Conservation (phyloP, 2,797 vertebrate genomes). For the Myripristis jacobus region DNA sequence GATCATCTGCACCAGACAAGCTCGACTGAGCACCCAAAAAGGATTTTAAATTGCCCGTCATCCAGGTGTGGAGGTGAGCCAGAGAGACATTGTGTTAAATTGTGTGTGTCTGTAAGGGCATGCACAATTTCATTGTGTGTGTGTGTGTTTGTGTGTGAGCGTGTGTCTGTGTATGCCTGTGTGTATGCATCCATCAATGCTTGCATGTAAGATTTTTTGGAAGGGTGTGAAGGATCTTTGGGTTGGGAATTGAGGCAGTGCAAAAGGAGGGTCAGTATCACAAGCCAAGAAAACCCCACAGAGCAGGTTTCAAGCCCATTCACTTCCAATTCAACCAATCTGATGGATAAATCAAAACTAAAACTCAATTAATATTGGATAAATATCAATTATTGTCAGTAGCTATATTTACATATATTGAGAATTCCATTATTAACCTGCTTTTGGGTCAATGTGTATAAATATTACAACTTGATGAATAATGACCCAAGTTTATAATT, state of each 20-base stretch:
- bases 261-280: conserved; percentile 22
- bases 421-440: too few species aligned
- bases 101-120: conserved; percentile 21
- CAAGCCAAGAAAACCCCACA: conserved; percentile 20
- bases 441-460: too few species aligned
- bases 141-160: conserved; percentile 3
- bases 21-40: conserved; percentile 41
- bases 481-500: too few species aligned
- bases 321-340: conserved; percentile 52
- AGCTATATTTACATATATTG: too few species aligned
- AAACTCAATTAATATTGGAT: too few species aligned
- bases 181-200: conserved; percentile 1
- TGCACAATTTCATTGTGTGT: conserved; percentile 35
- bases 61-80: conserved; percentile 32
- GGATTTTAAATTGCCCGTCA: conserved; percentile 43
- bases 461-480: too few species aligned
- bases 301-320: conserved; percentile 57
- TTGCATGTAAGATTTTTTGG: conserved; percentile 13
- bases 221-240: conserved; percentile 24
- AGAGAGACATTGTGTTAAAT: conserved; percentile 15
- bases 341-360: not conserved
- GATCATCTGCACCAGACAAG: conserved; percentile 48
- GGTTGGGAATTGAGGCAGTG: conserved; percentile 40
- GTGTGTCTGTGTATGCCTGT: not conserved
- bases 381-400: too few species aligned